Conservation (phyloP, 2,797 vertebrate genomes). For the Cebuella pygmaea region DNA sequence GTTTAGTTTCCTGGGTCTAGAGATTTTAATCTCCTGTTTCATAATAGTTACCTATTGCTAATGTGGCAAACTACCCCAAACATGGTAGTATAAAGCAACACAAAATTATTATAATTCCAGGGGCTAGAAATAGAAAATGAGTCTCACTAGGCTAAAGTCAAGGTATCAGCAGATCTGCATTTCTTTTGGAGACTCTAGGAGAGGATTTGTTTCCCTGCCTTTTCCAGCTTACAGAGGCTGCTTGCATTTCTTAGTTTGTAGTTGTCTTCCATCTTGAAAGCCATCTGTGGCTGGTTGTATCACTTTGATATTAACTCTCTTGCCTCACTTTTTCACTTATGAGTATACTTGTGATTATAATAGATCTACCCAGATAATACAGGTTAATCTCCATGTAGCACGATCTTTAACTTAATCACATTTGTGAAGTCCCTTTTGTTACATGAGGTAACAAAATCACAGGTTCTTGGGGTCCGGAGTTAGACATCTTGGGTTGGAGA, state of each 20-base stretch:
- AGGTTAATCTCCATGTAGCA: not conserved
- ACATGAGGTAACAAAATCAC: not conserved
- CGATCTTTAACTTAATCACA: not conserved
- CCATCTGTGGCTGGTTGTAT: not conserved
- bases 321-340: not conserved
- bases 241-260: not conserved
- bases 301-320: not conserved
- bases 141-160: not conserved
- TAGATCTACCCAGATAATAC: not conserved
- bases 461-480: not conserved
- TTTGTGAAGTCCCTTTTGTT: not conserved
- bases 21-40: not conserved
- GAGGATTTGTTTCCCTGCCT: not conserved
- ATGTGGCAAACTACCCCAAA: not conserved
- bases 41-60: not conserved
- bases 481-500: not conserved
- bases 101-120: not conserved
- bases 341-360: not conserved
- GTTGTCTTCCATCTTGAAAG: not conserved
- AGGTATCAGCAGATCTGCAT: not conserved
- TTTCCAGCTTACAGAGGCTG: not conserved
- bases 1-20: not conserved
- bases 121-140: not conserved
- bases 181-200: not conserved
- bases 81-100: not conserved